Percentiles rank a stretch among this genome's conserved stretches.
Conservation (phyloP, 1,140 invertebrate genomes). For the Whitmania pigra region DNA sequence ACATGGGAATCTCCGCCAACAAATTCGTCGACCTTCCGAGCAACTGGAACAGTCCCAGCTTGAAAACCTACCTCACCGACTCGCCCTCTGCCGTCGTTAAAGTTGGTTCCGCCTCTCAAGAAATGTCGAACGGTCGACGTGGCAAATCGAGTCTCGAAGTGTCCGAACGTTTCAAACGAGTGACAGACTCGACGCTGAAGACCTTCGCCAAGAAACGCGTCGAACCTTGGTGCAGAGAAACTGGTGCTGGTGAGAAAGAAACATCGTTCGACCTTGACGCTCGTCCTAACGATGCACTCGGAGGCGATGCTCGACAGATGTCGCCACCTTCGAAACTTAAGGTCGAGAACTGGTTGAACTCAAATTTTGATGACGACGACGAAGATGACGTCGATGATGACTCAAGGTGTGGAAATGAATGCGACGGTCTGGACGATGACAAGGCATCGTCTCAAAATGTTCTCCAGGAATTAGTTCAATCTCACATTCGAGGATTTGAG, state of each 20-base stretch:
- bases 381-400: background rate
- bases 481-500: background rate
- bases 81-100: no score
- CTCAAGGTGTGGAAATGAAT: background rate
- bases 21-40: conserved; percentile 55
- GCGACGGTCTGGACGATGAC: background rate
- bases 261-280: background rate
- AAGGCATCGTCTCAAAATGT: background rate
- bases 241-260: background rate
- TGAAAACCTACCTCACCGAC: background rate
- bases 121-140: no score
- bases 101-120: no score
- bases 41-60: background rate
- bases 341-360: no score
- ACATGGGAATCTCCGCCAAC: conserved; percentile 60
- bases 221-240: background rate
- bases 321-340: no score
- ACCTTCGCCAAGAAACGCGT: background rate
- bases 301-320: no score
- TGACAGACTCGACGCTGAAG: background rate
- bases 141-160: no score
- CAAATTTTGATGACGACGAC: background rate
- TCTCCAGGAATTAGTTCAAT: conserved; percentile 15
- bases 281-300: background rate
- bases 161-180: no score